These are phyloP conservation scores for Barypeithes pellucidus DNA, from an alignment of 2,888 invertebrate genomes.

Conservation along the genomic window DNA sequence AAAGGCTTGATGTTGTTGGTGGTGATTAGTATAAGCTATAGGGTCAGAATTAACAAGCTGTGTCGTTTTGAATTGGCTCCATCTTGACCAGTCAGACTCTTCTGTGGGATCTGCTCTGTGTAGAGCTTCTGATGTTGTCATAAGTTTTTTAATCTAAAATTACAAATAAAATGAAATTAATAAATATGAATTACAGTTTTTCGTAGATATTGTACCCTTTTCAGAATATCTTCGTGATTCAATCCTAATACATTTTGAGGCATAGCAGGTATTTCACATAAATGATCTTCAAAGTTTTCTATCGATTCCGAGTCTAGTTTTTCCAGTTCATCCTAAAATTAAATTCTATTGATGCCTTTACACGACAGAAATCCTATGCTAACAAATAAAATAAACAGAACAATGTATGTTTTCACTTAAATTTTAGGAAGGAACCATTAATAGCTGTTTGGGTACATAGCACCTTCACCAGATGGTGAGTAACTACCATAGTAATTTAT, in stretches of 20 bases:
- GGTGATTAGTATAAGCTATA: constrained; percentile 60
- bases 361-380: too few species aligned
- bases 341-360: too few species aligned
- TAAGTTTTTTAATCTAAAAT: constrained; percentile 55
- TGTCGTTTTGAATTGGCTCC: constrained; percentile 55
- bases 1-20: constrained; percentile 72
- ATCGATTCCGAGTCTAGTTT: constrained; percentile 59
- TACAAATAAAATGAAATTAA: too few species aligned
- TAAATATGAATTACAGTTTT: too few species aligned
- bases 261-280: constrained; percentile 78
- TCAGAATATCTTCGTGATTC: constrained; percentile 79
- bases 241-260: constrained; percentile 81
- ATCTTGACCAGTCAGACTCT: constrained; percentile 48
- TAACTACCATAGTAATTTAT: too few species aligned
- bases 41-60: constrained; percentile 61
- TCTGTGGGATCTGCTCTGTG: constrained; percentile 56
- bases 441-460: too few species aligned
- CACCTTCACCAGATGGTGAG: too few species aligned
- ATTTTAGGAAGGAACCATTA: too few species aligned
- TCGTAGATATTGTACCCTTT: too few species aligned
- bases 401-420: too few species aligned
- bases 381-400: too few species aligned
- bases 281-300: constrained; percentile 53
- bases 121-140: constrained; percentile 62
- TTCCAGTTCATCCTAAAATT: constrained; percentile 56